These are phyloP conservation scores for Girardinichthys multiradiatus DNA, from an alignment of 2,113 vertebrate genomes.

Conservation along the genomic window DNA sequence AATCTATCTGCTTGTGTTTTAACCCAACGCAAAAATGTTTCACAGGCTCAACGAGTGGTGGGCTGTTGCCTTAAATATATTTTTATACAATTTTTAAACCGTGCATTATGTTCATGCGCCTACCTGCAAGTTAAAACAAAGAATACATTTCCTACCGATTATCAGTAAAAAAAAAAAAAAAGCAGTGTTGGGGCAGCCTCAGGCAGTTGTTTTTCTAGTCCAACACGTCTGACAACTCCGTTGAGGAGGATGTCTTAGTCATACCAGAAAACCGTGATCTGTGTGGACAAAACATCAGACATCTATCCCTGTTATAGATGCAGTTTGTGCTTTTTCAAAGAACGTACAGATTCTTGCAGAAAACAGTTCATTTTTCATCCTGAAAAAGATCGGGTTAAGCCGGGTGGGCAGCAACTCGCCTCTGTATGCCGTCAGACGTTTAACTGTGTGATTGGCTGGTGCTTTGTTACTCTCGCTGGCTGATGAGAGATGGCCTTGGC, in stretches of 20 bases:
- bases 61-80: slow-evolving; percentile 72
- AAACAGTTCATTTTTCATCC: background rate
- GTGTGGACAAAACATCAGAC: slow-evolving; percentile 4
- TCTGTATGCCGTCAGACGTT: background rate
- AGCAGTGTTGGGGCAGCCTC: background rate
- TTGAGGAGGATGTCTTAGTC: background rate
- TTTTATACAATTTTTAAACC: slow-evolving; percentile 58
- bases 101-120: slow-evolving; percentile 48
- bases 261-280: slow-evolving; percentile 9
- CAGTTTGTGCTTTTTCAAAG: background rate
- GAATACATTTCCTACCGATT: background rate
- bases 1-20: slow-evolving; percentile 7
- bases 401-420: slow-evolving; percentile 23
- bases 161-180: background rate
- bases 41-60: background rate
- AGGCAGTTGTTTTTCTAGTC: slow-evolving; percentile 4
- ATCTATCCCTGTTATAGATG: background rate
- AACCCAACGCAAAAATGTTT: background rate
- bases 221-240: background rate
- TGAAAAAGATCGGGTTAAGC: slow-evolving; percentile 9
- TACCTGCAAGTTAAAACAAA: slow-evolving; percentile 11
- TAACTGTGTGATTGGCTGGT: slow-evolving; percentile 32
- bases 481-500: slow-evolving; percentile 34
- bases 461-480: slow-evolving; percentile 24
- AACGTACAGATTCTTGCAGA: background rate